Percentiles rank a stretch among this genome's conserved stretches.
Conservation (phyloP, 2,888 invertebrate species). For the Parnassius mnemosyne region DNA sequence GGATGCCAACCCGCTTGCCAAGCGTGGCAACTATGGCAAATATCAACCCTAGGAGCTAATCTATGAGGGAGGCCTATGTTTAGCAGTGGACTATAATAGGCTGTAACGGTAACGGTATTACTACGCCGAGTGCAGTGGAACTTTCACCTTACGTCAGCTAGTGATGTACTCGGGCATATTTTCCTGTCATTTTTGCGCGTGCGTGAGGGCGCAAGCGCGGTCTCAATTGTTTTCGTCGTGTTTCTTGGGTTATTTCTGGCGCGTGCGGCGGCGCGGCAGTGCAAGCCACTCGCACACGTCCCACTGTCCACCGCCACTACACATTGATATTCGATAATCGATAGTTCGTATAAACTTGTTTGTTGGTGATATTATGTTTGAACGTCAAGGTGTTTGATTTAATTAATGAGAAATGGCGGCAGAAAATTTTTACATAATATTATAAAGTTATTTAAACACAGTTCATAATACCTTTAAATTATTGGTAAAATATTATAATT, state of each 20-base stretch:
- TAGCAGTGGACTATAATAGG: too few relatives aligned
- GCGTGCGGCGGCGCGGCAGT: slow-evolving; percentile 61
- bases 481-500: slow-evolving; percentile 12
- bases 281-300: slow-evolving; percentile 63
- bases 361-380: too few relatives aligned
- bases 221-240: slow-evolving; percentile 78
- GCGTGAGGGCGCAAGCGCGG: slow-evolving; percentile 65
- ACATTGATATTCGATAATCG: slow-evolving; percentile 52
- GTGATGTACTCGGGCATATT: slow-evolving; percentile 53
- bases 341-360: slow-evolving; percentile 17
- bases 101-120: too few relatives aligned
- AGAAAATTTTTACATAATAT: too few relatives aligned
- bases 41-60: too few relatives aligned
- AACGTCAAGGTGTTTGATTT: too few relatives aligned
- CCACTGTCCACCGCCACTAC: slow-evolving; percentile 59
- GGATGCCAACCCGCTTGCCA: too few relatives aligned
- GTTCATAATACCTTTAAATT: slow-evolving; percentile 5
- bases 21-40: too few relatives aligned
- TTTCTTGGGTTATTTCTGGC: slow-evolving; percentile 76
- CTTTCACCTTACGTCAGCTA: slow-evolving; percentile 39
- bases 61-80: too few relatives aligned
- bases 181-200: slow-evolving; percentile 69
- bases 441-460: too few relatives aligned
- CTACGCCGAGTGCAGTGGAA: slow-evolving; percentile 28
- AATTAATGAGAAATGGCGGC: too few relatives aligned